Base-by-base conservation (phyloP, 1,140 invertebrate species). In the Chrysoperla carnea region DNA sequence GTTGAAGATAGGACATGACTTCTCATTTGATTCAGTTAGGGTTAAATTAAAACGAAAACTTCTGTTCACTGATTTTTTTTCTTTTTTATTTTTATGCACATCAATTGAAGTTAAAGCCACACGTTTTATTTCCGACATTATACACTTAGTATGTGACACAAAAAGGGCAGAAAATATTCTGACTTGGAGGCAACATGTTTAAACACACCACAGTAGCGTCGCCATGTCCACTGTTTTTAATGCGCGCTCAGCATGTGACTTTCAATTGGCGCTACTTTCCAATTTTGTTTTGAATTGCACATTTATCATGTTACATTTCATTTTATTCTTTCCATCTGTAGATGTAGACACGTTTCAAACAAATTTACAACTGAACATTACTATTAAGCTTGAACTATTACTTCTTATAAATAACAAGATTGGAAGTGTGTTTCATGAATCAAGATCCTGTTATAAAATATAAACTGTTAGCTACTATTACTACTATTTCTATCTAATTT, bases 1-100 rank as follows among this genome's bases (percentile, higher is more conserved):
- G 60, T 71, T 75, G 64, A 68, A 75, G 62, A 76, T 73, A 41
- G 74, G 68, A 62, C 68, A 76, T 59, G 66, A 67, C 60, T 67
- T 63, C 56, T 76, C 73, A 55, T 71, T 77, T 9, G 74, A 74
- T 56, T 76, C 73, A 40, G 63, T 60, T 44, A 78, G 63, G 52
- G 63, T 62, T 46, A 78, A 54, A 38, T 60, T 58, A 54, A 78
- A 72, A 44, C 76, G 66, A 44, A 68, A 61, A 37, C 72, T 57
- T 55, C 54, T 57, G 36, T 39, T 37, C n/a, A 40, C 36, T 47
- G 53, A 50, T 45, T 54, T 54, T 15, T 43, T 42, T 42, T 57
- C 54, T 39, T 53, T 51, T 38, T 48, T 50, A 43, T 46, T 50
- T 48, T 54, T 57, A 46, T 56, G 50, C 37, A 56, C 40, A 45